A percentile compares a stretch with the other conserved stretches of the same genome.
These are phyloP conservation scores for Gorilla gorilla DNA, from an alignment of 2,113 vertebrate species.

Conservation along the genomic window DNA sequence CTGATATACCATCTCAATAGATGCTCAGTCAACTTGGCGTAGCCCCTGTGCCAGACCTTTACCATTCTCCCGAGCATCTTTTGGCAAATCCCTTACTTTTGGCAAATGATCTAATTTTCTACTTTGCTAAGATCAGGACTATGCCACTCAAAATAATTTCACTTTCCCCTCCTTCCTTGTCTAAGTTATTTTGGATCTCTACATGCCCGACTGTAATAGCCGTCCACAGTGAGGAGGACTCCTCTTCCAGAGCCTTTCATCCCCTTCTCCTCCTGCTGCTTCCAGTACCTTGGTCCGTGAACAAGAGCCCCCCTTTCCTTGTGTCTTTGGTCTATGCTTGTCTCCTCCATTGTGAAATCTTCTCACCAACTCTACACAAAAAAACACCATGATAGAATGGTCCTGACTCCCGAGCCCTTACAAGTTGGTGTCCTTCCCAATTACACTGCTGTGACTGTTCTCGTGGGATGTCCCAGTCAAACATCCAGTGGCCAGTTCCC, in stretches of 20 bases:
- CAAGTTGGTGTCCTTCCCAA: not conserved
- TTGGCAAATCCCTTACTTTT: not conserved
- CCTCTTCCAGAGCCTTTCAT: not conserved
- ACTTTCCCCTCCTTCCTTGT: not conserved
- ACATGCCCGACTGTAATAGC: not conserved
- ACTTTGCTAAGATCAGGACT: not conserved
- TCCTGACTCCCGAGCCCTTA: not conserved
- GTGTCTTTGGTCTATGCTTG: not conserved
- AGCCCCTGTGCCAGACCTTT: not conserved
- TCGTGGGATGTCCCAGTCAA: not conserved
- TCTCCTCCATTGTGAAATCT: not conserved
- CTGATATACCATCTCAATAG: not conserved
- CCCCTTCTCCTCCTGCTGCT: not conserved
- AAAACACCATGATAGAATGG: not conserved
- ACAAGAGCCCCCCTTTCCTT: not conserved
- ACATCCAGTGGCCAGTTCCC: not conserved
- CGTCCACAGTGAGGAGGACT: not conserved
- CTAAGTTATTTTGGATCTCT: not conserved
- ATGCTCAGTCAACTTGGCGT: not conserved
- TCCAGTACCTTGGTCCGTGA: not conserved
- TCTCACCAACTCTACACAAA: not conserved
- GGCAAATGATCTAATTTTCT: not conserved
- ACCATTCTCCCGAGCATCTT: not conserved
- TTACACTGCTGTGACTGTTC: not conserved
- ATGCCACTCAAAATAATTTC: not conserved